Evolutionary conservation across 2,888 invertebrate genomes (phyloP), one percentile per base, ranked within the genome.

Genomic region (Catocala nupta): DNA sequence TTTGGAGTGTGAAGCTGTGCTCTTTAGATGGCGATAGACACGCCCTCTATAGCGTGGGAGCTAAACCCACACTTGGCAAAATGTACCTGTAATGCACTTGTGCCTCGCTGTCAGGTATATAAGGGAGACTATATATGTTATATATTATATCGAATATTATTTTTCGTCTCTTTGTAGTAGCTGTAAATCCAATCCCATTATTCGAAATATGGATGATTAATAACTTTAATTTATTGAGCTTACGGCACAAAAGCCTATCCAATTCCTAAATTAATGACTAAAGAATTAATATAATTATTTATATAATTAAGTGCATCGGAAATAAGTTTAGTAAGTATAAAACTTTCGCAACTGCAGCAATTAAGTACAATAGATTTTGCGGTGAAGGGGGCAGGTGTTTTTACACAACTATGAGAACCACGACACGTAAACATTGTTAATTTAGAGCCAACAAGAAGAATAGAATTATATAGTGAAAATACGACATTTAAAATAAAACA

Each of bases 331-430:
- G 45, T 52, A 45, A 25, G 45, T 52, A 45, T 39, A 34, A 61
- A 70, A 70, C 57, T 63, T 70, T 59, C 54, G 47, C 59, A 55
- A 59, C 51, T 61, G 52, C 55, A 55, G 44, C 52, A 59, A 66
- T 63, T 70, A 55, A 53, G 50, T 62, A 61, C 52, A 74, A 70
- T 70, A 60, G 57, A 66, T 65, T 59, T 16, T 61, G 59, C 54
- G 58, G 75, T 61, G 3, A 57, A 60, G 36, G 34, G 34, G 42
- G 39, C 71, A 65, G 77, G 57, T 77, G 75, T 65, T 59, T 42
- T 48, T 59, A 49, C 49, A 49, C 45, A 70, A 54, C 52, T 64
- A 58, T 59, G 56, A 44, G 42, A 52, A 65, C 48, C 34, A 11
- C 12, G 47, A 64, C 33, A 60, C 34, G 45, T 60, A 61, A 64